Conservation (phyloP, 2,797 vertebrate genomes). For the Tokudaia tokunoshimensis region DNA sequence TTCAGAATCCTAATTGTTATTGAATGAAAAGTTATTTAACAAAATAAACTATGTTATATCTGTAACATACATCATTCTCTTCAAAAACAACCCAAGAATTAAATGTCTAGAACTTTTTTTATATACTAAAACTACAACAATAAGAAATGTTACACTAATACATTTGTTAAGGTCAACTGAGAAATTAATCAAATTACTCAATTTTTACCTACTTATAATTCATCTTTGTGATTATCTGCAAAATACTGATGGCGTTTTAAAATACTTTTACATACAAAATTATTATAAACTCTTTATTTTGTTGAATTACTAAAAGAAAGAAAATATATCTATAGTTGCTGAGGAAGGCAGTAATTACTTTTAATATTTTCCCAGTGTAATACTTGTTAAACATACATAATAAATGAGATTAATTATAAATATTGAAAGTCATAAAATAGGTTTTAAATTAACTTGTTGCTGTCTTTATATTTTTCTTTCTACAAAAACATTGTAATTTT, state of each 20-base stretch:
- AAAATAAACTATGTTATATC: conserved; percentile 12
- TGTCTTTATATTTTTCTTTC: conserved; percentile 25
- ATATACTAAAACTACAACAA: conserved; percentile 65
- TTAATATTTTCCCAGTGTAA: conserved; percentile 59
- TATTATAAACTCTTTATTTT: conserved; percentile 66
- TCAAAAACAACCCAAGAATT: conserved; percentile 67
- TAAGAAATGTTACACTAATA: conserved; percentile 71
- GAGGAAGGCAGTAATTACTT: conserved; percentile 55
- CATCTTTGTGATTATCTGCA: conserved; percentile 82
- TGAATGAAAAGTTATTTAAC: conserved; percentile 71
- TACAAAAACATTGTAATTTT: background rate
- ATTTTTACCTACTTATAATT: conserved; percentile 74
- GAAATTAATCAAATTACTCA: conserved; percentile 83
- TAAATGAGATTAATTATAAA: conserved; percentile 70
- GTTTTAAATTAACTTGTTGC: conserved; percentile 20
- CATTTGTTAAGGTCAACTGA: conserved; percentile 76
- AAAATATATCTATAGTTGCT: background rate
- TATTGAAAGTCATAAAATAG: conserved; percentile 7
- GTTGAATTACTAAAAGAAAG: conserved; percentile 35
- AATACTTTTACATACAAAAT: conserved; percentile 80
- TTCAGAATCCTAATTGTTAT: conserved; percentile 47
- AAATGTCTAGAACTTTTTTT: conserved; percentile 66
- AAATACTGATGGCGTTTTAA: conserved; percentile 77
- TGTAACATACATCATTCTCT: conserved; percentile 39
- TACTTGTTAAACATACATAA: conserved; percentile 18